phyloP scores from a whole-genome alignment of 2,888 invertebrate genomes.

The Hesperia comma region DNA sequence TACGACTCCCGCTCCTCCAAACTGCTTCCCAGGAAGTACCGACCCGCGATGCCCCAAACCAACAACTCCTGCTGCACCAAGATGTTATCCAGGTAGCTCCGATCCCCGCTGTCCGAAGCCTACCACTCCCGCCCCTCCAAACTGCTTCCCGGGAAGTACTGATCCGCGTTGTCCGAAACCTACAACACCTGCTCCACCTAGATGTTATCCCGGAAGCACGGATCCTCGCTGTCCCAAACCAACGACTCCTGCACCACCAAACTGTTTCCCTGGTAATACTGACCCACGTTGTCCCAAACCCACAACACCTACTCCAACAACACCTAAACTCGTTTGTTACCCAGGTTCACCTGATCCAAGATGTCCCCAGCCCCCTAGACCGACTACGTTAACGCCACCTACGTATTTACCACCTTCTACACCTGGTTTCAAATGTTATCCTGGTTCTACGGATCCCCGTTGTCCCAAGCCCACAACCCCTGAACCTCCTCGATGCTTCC shows the following conservation, averaged over 20 bases:
- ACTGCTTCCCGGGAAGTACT: slow-evolving; percentile 57
- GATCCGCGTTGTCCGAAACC: slow-evolving; percentile 60
- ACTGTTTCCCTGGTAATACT: slow-evolving; percentile 50
- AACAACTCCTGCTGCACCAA: slow-evolving; percentile 44
- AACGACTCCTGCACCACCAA: slow-evolving; percentile 46
- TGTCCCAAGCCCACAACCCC: too few relatives aligned
- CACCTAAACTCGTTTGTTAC: slow-evolving; percentile 43
- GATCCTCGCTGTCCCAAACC: slow-evolving; percentile 50
- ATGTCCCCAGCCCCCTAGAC: slow-evolving; percentile 49
- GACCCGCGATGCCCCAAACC: slow-evolving; percentile 34
- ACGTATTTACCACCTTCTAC: slow-evolving; percentile 27
- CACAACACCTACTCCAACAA: slow-evolving; percentile 41
- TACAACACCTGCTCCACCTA: slow-evolving; percentile 46
- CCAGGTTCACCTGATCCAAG: slow-evolving; percentile 40
- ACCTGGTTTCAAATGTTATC: too few relatives aligned
- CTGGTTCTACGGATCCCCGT: too few relatives aligned
- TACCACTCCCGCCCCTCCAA: slow-evolving; percentile 46
- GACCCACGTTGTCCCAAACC: slow-evolving; percentile 62
- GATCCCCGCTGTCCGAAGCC: slow-evolving; percentile 54
- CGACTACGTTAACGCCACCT: slow-evolving; percentile 46
- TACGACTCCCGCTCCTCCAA: slow-evolving; percentile 22
- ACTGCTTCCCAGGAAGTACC: slow-evolving; percentile 29
- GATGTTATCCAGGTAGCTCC: slow-evolving; percentile 58
- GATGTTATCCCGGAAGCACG: slow-evolving; percentile 59
- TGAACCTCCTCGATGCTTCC: slow-evolving; percentile 53